These are phyloP conservation scores for Metellina segmentata DNA, from an alignment of 2,888 invertebrate species.

Conservation along the genomic window DNA sequence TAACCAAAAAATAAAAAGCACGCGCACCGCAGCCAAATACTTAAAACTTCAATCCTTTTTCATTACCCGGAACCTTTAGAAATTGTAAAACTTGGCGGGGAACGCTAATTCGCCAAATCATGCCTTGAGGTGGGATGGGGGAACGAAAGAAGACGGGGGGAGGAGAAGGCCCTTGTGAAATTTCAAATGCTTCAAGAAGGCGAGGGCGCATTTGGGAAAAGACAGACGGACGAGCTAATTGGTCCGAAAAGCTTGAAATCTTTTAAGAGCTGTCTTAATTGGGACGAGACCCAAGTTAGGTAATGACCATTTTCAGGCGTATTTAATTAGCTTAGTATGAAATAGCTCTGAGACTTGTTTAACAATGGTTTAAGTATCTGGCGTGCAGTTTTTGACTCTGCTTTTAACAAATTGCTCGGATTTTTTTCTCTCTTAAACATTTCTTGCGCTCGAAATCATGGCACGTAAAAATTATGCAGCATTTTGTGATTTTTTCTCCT, in stretches of 20 bases:
- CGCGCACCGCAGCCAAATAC: slow-evolving; percentile 53
- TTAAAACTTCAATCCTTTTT: slow-evolving; percentile 75
- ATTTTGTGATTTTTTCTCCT: slow-evolving; percentile 41
- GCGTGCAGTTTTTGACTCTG: slow-evolving; percentile 61
- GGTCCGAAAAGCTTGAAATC: slow-evolving; percentile 74
- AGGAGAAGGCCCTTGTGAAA: slow-evolving; percentile 45
- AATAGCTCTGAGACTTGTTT: slow-evolving; percentile 72
- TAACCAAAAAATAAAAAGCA: slow-evolving; percentile 25
- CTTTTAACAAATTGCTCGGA: slow-evolving; percentile 65
- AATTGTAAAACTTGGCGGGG: slow-evolving; percentile 70
- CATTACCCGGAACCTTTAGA: slow-evolving; percentile 67
- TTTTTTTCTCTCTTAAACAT: slow-evolving; percentile 18
- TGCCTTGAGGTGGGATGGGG: slow-evolving; percentile 56
- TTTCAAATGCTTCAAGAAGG: slow-evolving; percentile 70
- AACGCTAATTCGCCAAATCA: slow-evolving; percentile 73
- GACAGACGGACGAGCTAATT: slow-evolving; percentile 73
- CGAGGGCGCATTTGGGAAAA: slow-evolving; percentile 65
- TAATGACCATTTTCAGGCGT: slow-evolving; percentile 72
- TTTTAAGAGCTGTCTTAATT: slow-evolving; percentile 73
- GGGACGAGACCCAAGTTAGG: slow-evolving; percentile 63
- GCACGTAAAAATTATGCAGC: slow-evolving; percentile 54
- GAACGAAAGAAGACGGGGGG: slow-evolving; percentile 5
- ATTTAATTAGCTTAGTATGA: slow-evolving; percentile 74
- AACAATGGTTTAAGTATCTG: slow-evolving; percentile 72
- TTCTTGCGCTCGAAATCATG: slow-evolving; percentile 35